Conservation (phyloP, 23 tunicate species). For the Trididemnum nubilum region DNA sequence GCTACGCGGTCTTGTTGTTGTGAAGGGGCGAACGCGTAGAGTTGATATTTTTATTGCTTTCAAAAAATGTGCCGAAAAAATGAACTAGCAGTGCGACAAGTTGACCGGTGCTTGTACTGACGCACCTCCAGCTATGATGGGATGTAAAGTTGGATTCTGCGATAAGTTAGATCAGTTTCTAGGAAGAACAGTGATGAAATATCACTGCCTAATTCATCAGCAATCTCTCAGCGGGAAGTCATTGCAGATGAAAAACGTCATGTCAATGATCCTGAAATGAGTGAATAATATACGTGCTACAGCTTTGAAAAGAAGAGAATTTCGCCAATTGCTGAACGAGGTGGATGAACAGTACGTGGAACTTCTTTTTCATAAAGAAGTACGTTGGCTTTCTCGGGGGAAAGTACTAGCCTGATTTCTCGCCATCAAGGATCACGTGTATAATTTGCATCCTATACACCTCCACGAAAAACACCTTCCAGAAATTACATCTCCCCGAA, state of each 20-base stretch:
- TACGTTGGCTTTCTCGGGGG: too few species aligned
- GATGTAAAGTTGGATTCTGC: constrained; percentile 25
- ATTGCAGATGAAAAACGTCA: too few species aligned
- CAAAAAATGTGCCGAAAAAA: constrained; percentile 19
- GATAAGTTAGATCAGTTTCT: constrained; percentile 27
- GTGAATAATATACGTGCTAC: too few species aligned
- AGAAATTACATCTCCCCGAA: too few species aligned
- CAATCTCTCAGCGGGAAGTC: constrained; percentile 15
- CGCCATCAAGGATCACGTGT: too few species aligned
- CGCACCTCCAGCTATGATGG: constrained; percentile 32
- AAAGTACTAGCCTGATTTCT: too few species aligned
- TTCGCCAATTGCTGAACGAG: too few species aligned
- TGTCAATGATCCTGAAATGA: constrained; percentile 12
- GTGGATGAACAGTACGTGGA: too few species aligned
- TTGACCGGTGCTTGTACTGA: constrained; percentile 26
- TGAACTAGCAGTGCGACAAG: constrained; percentile 21
- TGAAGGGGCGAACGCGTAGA: constrained; percentile 19
- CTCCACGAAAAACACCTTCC: too few species aligned
- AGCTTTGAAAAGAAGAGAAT: too few species aligned
- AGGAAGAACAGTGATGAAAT: constrained; percentile 19
- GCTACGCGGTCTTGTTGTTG: constrained; percentile 25
- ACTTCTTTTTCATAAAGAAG: too few species aligned
- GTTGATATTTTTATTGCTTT: constrained; percentile 20
- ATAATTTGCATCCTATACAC: too few species aligned
- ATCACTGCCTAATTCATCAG: constrained; percentile 25